phyloP scores from a whole-genome alignment of 2,888 invertebrate genomes.

The Polyommatus iphigenia region DNA sequence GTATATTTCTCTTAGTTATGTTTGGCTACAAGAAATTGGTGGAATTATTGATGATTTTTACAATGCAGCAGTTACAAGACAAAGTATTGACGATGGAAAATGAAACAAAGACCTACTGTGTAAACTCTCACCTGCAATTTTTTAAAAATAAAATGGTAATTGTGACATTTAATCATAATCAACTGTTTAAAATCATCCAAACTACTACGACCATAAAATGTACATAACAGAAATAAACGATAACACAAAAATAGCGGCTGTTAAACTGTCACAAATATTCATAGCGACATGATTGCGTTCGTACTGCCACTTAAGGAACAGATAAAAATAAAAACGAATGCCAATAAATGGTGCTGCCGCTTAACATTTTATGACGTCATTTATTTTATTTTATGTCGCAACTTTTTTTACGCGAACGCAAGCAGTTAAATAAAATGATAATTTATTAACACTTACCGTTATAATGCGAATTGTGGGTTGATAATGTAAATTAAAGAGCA shows the following conservation, averaged over 20 bases:
- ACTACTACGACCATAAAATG: constrained; percentile 10
- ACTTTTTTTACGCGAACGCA: constrained; percentile 45
- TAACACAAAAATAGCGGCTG: constrained; percentile 12
- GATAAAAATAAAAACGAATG: constrained; percentile 33
- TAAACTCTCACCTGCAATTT: background rate
- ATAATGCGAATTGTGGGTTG: constrained; percentile 1
- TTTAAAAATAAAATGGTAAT: background rate
- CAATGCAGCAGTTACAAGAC: no score
- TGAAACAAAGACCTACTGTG: background rate
- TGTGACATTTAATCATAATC: background rate
- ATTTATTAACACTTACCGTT: constrained; percentile 17
- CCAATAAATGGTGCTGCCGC: constrained; percentile 51
- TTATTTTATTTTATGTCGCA: constrained; percentile 54
- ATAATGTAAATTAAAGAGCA: background rate
- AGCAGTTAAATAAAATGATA: constrained; percentile 26
- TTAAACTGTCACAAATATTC: constrained; percentile 28
- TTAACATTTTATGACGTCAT: constrained; percentile 54
- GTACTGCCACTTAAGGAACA: constrained; percentile 31
- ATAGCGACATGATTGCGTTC: constrained; percentile 29
- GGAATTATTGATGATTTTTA: background rate
- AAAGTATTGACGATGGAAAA: no score
- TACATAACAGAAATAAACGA: constrained; percentile 10
- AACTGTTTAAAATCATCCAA: background rate
- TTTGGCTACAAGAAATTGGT: background rate
- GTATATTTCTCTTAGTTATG: background rate